Evolutionary conservation across 2,113 vertebrate genomes (phyloP), one percentile per base, ranked within the genome.

Genomic region (Gobiocypris rarus): DNA sequence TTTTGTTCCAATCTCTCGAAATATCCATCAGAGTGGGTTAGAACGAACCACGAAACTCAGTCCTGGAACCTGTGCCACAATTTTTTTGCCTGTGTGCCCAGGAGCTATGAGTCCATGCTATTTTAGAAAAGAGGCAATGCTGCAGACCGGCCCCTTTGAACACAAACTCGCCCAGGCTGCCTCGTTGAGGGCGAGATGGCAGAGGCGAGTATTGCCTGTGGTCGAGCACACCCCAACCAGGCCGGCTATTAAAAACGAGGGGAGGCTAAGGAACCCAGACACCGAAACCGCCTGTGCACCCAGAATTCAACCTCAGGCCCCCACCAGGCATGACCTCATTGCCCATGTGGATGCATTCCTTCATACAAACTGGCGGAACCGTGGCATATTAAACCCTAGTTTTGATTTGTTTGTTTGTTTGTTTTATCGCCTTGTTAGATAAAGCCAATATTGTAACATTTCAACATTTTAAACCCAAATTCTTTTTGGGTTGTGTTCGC

Each of bases 181-280:
- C 83, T 86, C 90, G 89, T 90, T 90, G 87, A 89, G 90, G 79
- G 88, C 88, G 89, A 92, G 92, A 91, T 92, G 89, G 90, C 93
- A 92, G 90, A 89, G 74, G 86, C 90, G 71, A 80, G 90, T 91
- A 93, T 90, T 84, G 89, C 90, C 91, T 94, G 93, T 85, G 94
- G 93, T 94, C 59, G 92, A 93, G 92, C 92, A 92, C 94, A 81
- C 94, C 92, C 94, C 90, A 67, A 93, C 89, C 93, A 91, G 89
- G 89, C 91, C 85, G 91, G 87, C 89, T 93, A 93, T 94, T 92
- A 94, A 95, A 95, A 93, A 91, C 90, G 83, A 92, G 90, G 84
- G 86, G 85, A 92, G 77, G 75, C 90, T 92, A 71, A 89, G 82
- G 88, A 91, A 93, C 92, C 93, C 93, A 90, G 90, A 88, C 89